Evolutionary conservation across 2,888 invertebrate species (phyloP).

Genomic region (Latrodectus hesperus): DNA sequence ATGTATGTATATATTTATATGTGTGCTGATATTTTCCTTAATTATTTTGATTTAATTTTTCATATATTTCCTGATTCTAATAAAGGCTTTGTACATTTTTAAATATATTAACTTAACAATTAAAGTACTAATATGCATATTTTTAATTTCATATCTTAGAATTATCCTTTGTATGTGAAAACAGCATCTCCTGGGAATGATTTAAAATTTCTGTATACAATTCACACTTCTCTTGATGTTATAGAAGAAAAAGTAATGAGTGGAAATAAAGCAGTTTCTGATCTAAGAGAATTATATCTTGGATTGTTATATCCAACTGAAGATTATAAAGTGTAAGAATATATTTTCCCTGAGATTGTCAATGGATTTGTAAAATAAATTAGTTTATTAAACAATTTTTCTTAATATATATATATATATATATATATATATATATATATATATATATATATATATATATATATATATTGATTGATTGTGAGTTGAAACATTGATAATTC

Average conservation of each 20-base stretch:
- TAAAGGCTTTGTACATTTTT: no score
- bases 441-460: background rate
- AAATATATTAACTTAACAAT: no score
- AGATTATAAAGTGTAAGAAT: constrained; percentile 93
- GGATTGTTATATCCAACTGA: constrained; percentile 94
- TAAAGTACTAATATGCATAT: no score
- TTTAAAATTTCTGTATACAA: constrained; percentile 92
- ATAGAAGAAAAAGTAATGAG: constrained; percentile 86
- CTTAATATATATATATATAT: background rate
- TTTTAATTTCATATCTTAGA: constrained; percentile 78
- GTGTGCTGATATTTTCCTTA: no score
- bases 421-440: background rate
- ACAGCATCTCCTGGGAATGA: constrained; percentile 81
- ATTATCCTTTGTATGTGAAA: constrained; percentile 91
- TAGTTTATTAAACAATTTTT: background rate
- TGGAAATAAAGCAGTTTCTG: constrained; percentile 77
- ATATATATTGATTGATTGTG: background rate
- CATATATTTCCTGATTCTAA: no score
- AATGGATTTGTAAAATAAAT: background rate
- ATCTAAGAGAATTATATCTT: constrained; percentile 90
- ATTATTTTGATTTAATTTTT: no score
- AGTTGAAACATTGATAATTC: no score
- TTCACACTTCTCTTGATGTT: constrained; percentile 92
- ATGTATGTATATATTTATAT: no score
- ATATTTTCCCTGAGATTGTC: background rate